Evolutionary conservation across 2,888 invertebrate genomes (phyloP).

Genomic region (Trisateles emortualis): DNA sequence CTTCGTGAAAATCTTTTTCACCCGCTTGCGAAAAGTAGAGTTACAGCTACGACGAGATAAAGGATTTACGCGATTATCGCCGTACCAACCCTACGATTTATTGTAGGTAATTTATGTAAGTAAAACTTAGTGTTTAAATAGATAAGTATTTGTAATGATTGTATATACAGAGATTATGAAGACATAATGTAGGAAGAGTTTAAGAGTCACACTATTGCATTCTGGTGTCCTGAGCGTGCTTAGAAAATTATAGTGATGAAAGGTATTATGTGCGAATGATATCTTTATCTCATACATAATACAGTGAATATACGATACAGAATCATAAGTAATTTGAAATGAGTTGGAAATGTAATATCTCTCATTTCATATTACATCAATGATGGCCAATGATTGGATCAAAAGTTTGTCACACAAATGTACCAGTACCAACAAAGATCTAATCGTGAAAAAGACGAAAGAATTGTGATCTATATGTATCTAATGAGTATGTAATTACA

Average conservation of each 20-base stretch:
- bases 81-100: background rate
- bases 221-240: slow-evolving; percentile 25
- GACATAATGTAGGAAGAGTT: slow-evolving; percentile 12
- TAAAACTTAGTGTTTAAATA: background rate
- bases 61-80: too few species aligned
- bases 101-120: background rate
- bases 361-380: background rate
- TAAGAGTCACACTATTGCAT: slow-evolving; percentile 24
- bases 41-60: too few species aligned
- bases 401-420: background rate
- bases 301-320: slow-evolving; percentile 15
- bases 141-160: slow-evolving; percentile 8
- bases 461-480: slow-evolving; percentile 20
- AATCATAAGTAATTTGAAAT: background rate
- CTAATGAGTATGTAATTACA: too few species aligned
- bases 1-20: too few species aligned
- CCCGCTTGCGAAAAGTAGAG: too few species aligned
- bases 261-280: slow-evolving; percentile 17
- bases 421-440: background rate
- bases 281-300: slow-evolving; percentile 4
- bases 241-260: slow-evolving; percentile 20
- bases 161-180: slow-evolving; percentile 33
- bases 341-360: background rate
- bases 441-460: background rate
- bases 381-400: background rate